Percentiles rank a stretch among this genome's conserved stretches.
Conservation (phyloP, 2,113 vertebrate genomes). For the Thermophis baileyi region DNA sequence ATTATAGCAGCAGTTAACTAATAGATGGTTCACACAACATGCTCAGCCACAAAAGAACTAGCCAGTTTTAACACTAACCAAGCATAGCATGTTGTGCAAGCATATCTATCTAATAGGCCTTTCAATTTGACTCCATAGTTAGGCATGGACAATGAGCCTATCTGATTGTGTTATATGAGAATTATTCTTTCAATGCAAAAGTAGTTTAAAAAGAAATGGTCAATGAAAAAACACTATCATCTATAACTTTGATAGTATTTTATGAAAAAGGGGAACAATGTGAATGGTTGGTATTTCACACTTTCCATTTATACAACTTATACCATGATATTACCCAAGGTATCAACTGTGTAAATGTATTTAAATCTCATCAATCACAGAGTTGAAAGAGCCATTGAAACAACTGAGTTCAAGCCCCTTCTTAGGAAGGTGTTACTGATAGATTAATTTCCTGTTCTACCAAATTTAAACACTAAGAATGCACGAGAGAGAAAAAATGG, state of each 20-base stretch:
- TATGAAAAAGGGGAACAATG: not conserved
- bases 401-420: not conserved
- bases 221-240: not conserved
- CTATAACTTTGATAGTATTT: not conserved
- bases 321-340: not conserved
- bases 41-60: not conserved
- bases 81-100: not conserved
- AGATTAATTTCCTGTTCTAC: not conserved
- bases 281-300: not conserved
- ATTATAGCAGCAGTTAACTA: not conserved
- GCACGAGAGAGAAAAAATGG: not conserved
- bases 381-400: not conserved
- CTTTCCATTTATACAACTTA: not conserved
- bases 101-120: not conserved
- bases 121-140: not conserved
- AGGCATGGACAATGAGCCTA: not conserved
- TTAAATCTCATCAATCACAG: not conserved
- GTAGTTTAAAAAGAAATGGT: not conserved
- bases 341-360: not conserved
- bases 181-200: not conserved
- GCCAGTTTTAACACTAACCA: not conserved
- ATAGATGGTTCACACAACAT: not conserved
- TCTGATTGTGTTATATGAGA: not conserved
- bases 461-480: not conserved
- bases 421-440: not conserved